Base-by-base conservation (phyloP, 1,140 invertebrate genomes). In the Ectropis grisescens region DNA sequence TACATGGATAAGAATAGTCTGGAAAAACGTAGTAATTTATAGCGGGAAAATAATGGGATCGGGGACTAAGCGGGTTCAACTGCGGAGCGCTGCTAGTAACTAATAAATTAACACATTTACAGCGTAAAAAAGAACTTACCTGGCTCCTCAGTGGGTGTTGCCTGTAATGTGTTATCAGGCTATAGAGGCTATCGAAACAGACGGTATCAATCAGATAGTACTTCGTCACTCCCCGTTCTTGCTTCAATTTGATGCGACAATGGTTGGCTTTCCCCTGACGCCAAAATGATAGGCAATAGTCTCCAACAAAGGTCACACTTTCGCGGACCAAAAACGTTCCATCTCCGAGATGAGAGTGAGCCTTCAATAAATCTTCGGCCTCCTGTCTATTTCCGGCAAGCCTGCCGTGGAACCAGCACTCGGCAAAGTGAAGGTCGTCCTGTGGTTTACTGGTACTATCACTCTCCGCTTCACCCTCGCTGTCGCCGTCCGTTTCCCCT, bases 231-330 rank as follows among this genome's bases (percentile, higher is more conserved):
- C 94, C 95, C 56, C 91, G 88, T 43, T 97, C 94, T 59, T 95
- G 94, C 58, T 93, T 94, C 14, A 92, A 86, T 58, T 93, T 91
- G 38, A 98, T 98, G 25, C 95, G 86, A 69, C 95, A 97, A 72
- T 98, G 97, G 79, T 97, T 95, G 0, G 94, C 92, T 64, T 91
- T 90, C 11, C 90, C 91, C 60, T 94, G 89, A 7, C 94, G 85
- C 93, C 93, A 97, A 81, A 98, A 98, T 0, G 95, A 98, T 1
- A 99, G 74, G 36, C 95, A 95, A 68, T 97, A 98, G 80, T 98
- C 96, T 0, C 96, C 96, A 11, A 97, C 93, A 82, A 98, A 98
- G 0, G 96, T 98, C 14, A 97, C 95, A 70, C 95, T 97, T 47
- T 96, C 92, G 38, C 96, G 82, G 0, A 99, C 96, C 9, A 99